These are phyloP conservation scores for Actinemys pallida DNA, from an alignment of 2,113 vertebrate species.

Conservation along the genomic window DNA sequence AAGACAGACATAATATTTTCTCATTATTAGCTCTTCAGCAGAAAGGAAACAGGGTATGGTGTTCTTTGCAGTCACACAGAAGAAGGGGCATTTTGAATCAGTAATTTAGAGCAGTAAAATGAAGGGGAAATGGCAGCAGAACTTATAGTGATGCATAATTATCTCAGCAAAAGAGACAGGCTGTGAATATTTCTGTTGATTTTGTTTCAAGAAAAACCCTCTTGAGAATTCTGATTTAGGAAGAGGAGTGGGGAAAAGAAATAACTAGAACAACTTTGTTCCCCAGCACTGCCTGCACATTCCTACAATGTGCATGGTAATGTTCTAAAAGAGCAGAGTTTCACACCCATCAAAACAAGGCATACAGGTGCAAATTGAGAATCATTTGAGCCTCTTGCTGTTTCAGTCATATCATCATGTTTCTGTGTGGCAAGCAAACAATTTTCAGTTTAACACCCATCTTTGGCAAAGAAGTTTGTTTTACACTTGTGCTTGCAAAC, in stretches of 20 bases:
- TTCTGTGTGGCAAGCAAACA: background rate
- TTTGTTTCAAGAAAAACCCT: constrained; percentile 28
- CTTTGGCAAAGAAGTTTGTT: constrained; percentile 20
- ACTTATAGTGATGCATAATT: constrained; percentile 53
- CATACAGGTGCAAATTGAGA: constrained; percentile 32
- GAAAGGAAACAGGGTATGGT: constrained; percentile 39
- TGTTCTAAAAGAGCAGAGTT: constrained; percentile 6
- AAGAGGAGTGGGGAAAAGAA: background rate
- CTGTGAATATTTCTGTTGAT: constrained; percentile 47
- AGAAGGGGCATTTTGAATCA: constrained; percentile 65
- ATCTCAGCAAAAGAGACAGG: constrained; percentile 36
- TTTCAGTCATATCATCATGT: constrained; percentile 10
- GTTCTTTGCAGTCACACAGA: constrained; percentile 63
- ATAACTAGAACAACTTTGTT: background rate
- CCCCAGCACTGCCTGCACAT: background rate
- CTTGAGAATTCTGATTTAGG: constrained; percentile 60
- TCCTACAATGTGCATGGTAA: background rate
- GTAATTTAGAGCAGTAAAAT: constrained; percentile 65
- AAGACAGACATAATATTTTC: constrained; percentile 79
- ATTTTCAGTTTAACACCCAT: constrained; percentile 13
- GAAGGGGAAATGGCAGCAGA: constrained; percentile 42
- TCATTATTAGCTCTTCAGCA: constrained; percentile 78
- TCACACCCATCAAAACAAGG: constrained; percentile 44
- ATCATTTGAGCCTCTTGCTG: background rate
- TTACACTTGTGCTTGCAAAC: background rate